These are phyloP conservation scores for Ceratina japonica DNA, from an alignment of 1,140 invertebrate species.

Conservation along the genomic window DNA sequence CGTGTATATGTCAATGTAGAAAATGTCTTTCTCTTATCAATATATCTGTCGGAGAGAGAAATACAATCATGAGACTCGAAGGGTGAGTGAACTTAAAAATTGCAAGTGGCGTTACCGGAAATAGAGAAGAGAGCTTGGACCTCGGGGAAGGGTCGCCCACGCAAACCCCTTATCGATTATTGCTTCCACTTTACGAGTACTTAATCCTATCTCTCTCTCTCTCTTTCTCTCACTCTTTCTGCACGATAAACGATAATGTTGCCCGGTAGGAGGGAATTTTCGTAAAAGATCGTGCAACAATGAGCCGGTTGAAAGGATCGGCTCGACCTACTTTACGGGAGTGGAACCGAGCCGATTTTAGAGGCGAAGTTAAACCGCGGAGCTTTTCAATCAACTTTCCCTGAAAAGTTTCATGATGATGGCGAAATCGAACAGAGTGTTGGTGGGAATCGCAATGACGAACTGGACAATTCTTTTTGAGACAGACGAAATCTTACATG, in stretches of 20 bases:
- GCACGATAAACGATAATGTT: too few species aligned
- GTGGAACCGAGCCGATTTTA: slow-evolving; percentile 19
- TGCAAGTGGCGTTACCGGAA: neutral
- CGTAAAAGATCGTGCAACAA: slow-evolving; percentile 40
- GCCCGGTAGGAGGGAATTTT: slow-evolving; percentile 22
- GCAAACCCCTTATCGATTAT: slow-evolving; percentile 6
- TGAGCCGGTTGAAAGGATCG: slow-evolving; percentile 30
- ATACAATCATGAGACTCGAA: neutral
- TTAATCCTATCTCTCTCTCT: slow-evolving; percentile 10
- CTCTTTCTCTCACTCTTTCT: neutral
- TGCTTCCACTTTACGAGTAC: slow-evolving; percentile 32
- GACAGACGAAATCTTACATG: neutral
- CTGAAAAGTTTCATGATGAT: slow-evolving; percentile 27
- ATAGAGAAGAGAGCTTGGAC: neutral
- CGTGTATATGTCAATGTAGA: neutral
- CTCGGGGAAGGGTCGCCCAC: neutral
- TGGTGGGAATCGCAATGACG: neutral
- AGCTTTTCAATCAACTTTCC: slow-evolving; percentile 43
- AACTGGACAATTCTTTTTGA: slow-evolving; percentile 15
- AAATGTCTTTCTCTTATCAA: neutral
- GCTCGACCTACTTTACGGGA: slow-evolving; percentile 24
- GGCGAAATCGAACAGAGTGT: too few species aligned
- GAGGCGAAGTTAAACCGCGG: slow-evolving; percentile 29
- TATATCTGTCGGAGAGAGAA: neutral
- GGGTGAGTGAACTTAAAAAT: slow-evolving; percentile 15